phyloP scores from a whole-genome alignment of 2,113 vertebrate genomes.

The Pandion haliaetus region DNA sequence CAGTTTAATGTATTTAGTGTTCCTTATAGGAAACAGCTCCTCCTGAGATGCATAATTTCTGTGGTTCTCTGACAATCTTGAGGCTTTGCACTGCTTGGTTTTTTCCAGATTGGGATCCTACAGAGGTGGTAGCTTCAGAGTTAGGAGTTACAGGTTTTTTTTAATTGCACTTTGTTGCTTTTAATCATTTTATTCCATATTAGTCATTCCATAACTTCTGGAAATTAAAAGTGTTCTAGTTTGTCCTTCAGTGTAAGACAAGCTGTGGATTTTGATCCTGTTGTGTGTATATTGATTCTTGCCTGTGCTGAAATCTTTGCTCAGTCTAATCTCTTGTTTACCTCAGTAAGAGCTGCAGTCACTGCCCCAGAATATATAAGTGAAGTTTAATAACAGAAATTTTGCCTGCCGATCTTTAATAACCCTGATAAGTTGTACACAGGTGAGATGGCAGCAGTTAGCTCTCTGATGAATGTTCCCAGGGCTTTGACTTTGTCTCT shows the following conservation, averaged over 20 bases:
- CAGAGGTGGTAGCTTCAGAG: not conserved
- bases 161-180: not conserved
- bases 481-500: not conserved
- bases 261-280: not conserved
- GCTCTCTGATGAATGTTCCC: not conserved
- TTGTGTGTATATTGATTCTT: not conserved
- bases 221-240: not conserved
- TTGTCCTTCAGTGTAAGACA: not conserved
- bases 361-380: not conserved
- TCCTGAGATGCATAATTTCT: not conserved
- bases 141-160: not conserved
- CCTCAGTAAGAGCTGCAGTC: not conserved
- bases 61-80: not conserved
- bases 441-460: not conserved
- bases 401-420: not conserved
- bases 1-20: not conserved
- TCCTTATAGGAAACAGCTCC: not conserved
- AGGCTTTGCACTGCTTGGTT: not conserved
- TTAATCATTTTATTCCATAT: not conserved
- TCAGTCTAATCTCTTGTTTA: not conserved
- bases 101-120: not conserved
- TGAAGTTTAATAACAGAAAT: not conserved
- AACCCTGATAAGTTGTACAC: not conserved
- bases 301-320: not conserved
- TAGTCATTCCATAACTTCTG: not conserved